phyloP scores from a whole-genome alignment of 2,113 vertebrate species.

The Cynoglossus semilaevis region DNA sequence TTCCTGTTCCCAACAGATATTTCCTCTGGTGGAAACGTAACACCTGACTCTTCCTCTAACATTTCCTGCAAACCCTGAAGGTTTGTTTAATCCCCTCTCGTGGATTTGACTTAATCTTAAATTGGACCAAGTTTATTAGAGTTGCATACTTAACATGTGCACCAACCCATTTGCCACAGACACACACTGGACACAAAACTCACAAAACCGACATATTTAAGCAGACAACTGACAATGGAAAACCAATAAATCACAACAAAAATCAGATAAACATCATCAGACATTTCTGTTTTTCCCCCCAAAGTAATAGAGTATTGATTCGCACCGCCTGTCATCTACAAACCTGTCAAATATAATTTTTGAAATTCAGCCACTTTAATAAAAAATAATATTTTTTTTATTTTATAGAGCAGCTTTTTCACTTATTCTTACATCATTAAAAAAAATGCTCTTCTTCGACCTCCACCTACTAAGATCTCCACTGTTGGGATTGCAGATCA shows the following conservation, averaged over 20 bases:
- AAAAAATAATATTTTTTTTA: not conserved
- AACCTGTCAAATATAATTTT: not conserved
- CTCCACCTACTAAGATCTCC: too few relatives aligned
- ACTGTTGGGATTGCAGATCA: too few relatives aligned
- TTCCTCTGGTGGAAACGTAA: conserved; percentile 37
- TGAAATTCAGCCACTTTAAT: not conserved
- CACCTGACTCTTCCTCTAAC: conserved; percentile 30
- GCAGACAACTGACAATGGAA: not conserved
- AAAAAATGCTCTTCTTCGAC: not conserved
- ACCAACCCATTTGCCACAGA: not conserved
- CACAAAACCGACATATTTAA: not conserved
- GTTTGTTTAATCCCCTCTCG: not conserved
- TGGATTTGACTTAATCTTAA: not conserved
- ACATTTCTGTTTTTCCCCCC: not conserved
- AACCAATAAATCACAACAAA: not conserved
- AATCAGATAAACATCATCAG: not conserved
- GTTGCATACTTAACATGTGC: not conserved
- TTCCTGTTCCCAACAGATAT: conserved; percentile 37
- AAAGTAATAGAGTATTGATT: not conserved
- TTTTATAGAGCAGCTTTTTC: not conserved
- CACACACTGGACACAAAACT: not conserved
- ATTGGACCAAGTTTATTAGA: not conserved
- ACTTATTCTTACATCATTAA: not conserved
- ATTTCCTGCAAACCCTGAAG: conserved; percentile 11
- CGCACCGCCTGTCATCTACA: not conserved